Evolutionary conservation across 2,797 vertebrate species (phyloP), one percentile per base, ranked within the genome.

Genomic region (Muraenolepis orangiensis): DNA sequence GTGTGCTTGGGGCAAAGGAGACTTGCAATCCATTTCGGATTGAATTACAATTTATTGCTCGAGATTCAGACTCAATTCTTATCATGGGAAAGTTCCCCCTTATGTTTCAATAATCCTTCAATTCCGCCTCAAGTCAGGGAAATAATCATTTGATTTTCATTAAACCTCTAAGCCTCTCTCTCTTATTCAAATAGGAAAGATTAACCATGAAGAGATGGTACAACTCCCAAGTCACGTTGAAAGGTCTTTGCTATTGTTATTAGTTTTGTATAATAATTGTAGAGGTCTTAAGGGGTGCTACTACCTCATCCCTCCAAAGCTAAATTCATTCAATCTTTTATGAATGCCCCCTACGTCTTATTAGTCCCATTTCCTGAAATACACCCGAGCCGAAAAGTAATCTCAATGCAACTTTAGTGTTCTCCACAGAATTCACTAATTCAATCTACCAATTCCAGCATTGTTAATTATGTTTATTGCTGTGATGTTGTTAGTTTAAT

Each of bases 391-490:
- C 13, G 66, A 31, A 67, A 67, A 31, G 26, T 29, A 29, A 67
- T 67, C 66, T 29, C 66, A 67, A 18, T 20, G 13, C 66, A 67
- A 67, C 66, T 61, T 61, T 61, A 61, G 57, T 61, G 57, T 61
- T 26, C 36, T 71, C 13, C 28, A 29, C 13, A 36, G 34, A 76
- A 83, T 51, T 0, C 67, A 13, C 66, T 69, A 29, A 74, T 72
- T 67, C 0, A 72, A 82, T 72, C 31, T 7, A 32, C 51, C 36
- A 57, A 30, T 76, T 57, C 75, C 68, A 72, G 36, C n/a, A 2
- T 77, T 71, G 36, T 72, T 81, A 18, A 32, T 76, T 73, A 72
- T 70, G 74, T 74, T 77, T 75, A 70, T 74, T 76, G 82, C 77
- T 84, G 74, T 68, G 70, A 73, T 73, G 12, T 64, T 1, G 66